These are phyloP conservation scores for Piscicola geometra DNA, from an alignment of 2,888 invertebrate genomes.

Conservation along the genomic window DNA sequence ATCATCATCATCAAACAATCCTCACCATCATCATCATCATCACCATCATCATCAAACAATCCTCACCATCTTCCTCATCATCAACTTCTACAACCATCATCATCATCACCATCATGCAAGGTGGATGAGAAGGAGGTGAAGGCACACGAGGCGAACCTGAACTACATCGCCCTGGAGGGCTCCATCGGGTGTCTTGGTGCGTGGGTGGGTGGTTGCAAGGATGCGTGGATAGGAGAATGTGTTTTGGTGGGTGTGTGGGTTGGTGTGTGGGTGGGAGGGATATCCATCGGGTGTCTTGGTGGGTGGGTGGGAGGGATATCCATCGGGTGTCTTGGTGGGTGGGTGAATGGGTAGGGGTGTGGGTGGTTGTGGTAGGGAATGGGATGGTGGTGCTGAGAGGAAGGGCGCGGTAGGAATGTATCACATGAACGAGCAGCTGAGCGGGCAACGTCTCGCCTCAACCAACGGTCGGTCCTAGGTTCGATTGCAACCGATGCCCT, in stretches of 20 bases:
- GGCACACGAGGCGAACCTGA: slow-evolving; percentile 80
- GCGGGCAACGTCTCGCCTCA: no score
- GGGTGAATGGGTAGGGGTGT: not conserved
- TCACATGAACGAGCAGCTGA: no score
- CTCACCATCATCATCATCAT: no score
- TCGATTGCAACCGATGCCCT: no score
- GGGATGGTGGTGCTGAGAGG: no score
- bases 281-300: not conserved
- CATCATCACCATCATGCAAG: no score
- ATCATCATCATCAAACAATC: no score
- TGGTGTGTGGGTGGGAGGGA: not conserved
- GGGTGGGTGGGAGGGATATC: not conserved
- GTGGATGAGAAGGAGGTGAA: slow-evolving; percentile 87
- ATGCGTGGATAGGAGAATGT: not conserved
- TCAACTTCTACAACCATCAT: no score
- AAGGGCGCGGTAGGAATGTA: no score
- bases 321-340: not conserved
- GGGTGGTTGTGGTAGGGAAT: not conserved
- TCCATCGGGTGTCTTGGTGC: slow-evolving; percentile 78
- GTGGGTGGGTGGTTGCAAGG: not conserved
- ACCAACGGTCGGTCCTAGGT: no score
- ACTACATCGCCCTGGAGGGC: slow-evolving; percentile 91
- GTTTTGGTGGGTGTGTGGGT: slow-evolving; percentile 11
- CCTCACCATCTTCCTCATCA: no score
- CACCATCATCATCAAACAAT: no score